Evolutionary conservation across 2,797 vertebrate genomes (phyloP).

Genomic region (Malacoctenus gilli): DNA sequence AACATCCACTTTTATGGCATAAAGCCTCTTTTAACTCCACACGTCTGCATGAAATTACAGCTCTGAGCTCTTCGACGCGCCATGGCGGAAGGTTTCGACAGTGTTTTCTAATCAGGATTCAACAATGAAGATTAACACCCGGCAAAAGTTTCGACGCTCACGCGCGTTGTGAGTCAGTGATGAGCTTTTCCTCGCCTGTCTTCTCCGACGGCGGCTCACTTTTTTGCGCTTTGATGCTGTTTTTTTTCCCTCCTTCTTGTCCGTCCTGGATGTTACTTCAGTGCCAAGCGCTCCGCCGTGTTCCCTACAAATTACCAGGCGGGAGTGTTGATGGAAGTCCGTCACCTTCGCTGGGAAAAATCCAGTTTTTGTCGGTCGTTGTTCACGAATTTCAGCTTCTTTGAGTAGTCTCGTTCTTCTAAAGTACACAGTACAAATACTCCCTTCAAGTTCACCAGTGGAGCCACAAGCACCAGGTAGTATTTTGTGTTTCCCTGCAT

Average conservation of each 20-base stretch:
- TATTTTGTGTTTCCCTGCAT: no score
- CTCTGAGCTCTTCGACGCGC: conserved; percentile 22
- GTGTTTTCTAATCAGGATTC: conserved; percentile 17
- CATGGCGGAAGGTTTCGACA: conserved; percentile 12
- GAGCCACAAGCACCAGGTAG: conserved; percentile 27
- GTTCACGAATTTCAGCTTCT: conserved; percentile 38
- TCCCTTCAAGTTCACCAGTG: conserved; percentile 15
- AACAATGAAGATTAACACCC: conserved; percentile 19
- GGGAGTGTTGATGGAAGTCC: conserved; percentile 34
- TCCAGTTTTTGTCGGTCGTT: conserved; percentile 28
- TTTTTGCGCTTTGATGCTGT: conserved; percentile 13
- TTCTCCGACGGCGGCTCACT: conserved; percentile 21
- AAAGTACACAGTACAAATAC: conserved; percentile 33
- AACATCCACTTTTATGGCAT: conserved; percentile 8
- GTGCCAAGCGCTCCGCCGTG: conserved; percentile 4
- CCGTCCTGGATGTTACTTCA: conserved; percentile 10
- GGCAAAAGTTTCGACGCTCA: conserved; percentile 4
- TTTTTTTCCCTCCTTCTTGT: conserved; percentile 8
- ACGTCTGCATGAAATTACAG: conserved; percentile 18
- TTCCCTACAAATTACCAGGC: conserved; percentile 26
- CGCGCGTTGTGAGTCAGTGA: conserved; percentile 11
- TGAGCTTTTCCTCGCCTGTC: conserved; percentile 23
- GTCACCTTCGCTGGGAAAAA: conserved; percentile 1
- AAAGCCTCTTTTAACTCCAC: conserved; percentile 1
- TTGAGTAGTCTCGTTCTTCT: conserved; percentile 31